Percentiles rank a stretch among this genome's conserved stretches.
These are phyloP conservation scores for Progne subis DNA, from an alignment of 2,113 vertebrate species.

Conservation along the genomic window DNA sequence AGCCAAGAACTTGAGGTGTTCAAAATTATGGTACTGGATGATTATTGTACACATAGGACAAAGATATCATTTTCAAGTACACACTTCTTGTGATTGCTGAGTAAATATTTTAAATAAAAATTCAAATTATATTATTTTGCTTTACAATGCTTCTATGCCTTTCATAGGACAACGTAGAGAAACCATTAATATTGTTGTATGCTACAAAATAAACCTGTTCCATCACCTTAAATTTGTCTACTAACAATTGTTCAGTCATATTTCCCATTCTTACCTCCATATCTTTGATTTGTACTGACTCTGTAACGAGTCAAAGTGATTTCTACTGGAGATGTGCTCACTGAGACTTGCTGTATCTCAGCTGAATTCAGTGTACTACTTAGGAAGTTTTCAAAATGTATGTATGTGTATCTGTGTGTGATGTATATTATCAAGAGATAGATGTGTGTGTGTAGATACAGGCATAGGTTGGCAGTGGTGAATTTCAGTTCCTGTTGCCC, in stretches of 20 bases:
- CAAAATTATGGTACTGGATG: background rate
- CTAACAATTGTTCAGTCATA: background rate
- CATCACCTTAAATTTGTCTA: background rate
- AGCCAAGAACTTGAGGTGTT: background rate
- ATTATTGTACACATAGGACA: background rate
- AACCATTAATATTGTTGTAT: background rate
- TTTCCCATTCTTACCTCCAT: constrained; percentile 9
- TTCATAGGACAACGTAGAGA: background rate
- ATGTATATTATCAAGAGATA: background rate
- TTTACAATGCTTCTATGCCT: background rate
- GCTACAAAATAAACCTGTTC: background rate
- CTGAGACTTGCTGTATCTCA: background rate
- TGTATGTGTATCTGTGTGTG: background rate
- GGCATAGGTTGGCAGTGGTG: fast-evolving
- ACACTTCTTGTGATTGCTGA: background rate
- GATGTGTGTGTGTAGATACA: background rate
- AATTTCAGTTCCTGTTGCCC: background rate
- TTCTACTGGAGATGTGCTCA: background rate
- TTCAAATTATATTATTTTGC: background rate
- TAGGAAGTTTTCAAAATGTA: constrained; percentile 2
- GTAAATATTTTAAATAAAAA: background rate
- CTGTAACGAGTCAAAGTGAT: background rate
- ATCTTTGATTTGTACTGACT: constrained; percentile 39
- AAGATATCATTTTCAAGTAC: background rate
- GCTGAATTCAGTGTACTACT: constrained; percentile 29